Evolutionary conservation across 1,140 invertebrate species (phyloP).

Genomic region (Pseudomyrmex sp.): DNA sequence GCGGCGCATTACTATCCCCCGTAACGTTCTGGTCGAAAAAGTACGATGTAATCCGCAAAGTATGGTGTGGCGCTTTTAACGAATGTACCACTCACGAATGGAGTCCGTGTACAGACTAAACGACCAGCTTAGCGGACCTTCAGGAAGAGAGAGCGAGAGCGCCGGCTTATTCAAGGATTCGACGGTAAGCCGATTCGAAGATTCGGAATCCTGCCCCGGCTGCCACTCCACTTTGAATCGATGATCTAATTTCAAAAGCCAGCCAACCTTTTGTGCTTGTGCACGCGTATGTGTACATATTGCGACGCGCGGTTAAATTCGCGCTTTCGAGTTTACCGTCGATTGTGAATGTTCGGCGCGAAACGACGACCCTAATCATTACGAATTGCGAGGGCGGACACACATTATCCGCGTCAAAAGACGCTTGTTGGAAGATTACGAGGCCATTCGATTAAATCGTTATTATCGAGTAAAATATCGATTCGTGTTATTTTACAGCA

Average conservation of each 20-base stretch:
- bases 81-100: constrained; percentile 12
- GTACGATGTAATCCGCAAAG: constrained; percentile 43
- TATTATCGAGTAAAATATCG: constrained; percentile 8
- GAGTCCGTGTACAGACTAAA: constrained; percentile 43
- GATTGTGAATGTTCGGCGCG: constrained; percentile 37
- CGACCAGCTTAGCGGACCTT: constrained; percentile 47
- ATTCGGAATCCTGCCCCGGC: constrained; percentile 26
- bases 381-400: constrained; percentile 12
- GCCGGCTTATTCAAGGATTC: constrained; percentile 55
- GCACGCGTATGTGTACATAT: too few relatives aligned
- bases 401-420: constrained; percentile 4
- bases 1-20: neutral
- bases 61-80: constrained; percentile 33
- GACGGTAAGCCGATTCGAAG: constrained; percentile 58
- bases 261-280: constrained; percentile 16
- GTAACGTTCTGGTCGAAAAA: constrained; percentile 23
- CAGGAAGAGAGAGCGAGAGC: constrained; percentile 11
- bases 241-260: constrained; percentile 56
- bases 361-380: constrained; percentile 41
- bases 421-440: constrained; percentile 12
- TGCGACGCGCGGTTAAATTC: constrained; percentile 13
- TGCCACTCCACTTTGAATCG: constrained; percentile 32
- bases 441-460: neutral
- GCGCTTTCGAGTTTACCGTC: constrained; percentile 15
- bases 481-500: too few relatives aligned